Conservation (phyloP, 2,113 vertebrate species). For the Dipodomys stephensi region DNA sequence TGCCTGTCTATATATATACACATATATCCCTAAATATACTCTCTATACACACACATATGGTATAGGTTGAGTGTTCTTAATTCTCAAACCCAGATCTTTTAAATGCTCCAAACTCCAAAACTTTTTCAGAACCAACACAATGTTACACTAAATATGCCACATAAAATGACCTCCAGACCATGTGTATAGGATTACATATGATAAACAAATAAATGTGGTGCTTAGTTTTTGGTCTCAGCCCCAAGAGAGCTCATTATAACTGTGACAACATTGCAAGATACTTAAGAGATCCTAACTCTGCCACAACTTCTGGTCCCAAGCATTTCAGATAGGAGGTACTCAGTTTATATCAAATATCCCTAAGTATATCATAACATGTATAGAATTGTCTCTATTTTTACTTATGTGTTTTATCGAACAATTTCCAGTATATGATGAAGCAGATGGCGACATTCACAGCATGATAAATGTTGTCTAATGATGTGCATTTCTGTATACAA, state of each 20-base stretch:
- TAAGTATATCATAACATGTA: neutral
- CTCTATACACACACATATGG: neutral
- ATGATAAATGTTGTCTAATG: constrained; percentile 66
- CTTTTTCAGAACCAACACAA: neutral
- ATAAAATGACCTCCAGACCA: neutral
- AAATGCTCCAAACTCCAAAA: neutral
- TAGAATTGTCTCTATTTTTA: constrained; percentile 19
- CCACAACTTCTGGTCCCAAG: neutral
- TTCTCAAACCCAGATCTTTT: neutral
- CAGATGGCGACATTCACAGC: constrained; percentile 59
- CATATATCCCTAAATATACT: neutral
- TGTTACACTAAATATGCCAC: too few relatives aligned
- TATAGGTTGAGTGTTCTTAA: too few relatives aligned
- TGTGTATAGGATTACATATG: neutral
- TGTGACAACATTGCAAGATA: neutral
- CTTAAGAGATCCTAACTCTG: neutral
- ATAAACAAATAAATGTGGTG: neutral
- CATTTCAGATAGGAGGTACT: neutral
- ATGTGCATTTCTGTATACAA: constrained; percentile 55
- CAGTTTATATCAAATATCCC: neutral
- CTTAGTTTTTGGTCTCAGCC: neutral
- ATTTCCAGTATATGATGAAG: constrained; percentile 61
- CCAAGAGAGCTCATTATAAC: neutral
- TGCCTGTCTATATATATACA: neutral
- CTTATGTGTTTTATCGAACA: constrained; percentile 58